Conservation (phyloP, 2,113 vertebrate genomes). For the Macaca nemestrina region DNA sequence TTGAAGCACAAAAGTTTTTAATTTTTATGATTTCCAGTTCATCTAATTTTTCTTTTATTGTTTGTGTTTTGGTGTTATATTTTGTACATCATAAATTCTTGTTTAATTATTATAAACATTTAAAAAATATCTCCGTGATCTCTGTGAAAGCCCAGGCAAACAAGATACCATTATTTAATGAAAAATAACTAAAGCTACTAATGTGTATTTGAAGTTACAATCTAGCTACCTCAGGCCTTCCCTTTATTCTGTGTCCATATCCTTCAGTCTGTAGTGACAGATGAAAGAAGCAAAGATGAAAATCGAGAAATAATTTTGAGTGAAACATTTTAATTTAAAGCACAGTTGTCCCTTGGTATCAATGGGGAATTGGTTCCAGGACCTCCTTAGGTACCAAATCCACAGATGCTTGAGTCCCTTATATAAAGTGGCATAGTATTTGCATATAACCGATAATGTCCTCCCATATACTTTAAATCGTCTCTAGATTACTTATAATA, state of each 20-base stretch:
- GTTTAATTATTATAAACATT: not conserved
- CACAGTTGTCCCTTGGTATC: not conserved
- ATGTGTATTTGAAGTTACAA: not conserved
- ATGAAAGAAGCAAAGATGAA: slow-evolving; percentile 30
- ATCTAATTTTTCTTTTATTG: not conserved
- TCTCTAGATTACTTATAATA: not conserved
- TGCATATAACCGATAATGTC: not conserved
- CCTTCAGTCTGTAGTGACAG: not conserved
- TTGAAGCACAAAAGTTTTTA: not conserved
- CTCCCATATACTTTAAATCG: not conserved
- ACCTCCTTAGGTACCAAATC: not conserved
- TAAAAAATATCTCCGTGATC: not conserved
- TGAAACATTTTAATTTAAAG: not conserved
- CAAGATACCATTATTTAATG: not conserved
- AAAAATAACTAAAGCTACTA: slow-evolving; percentile 22
- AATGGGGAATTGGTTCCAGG: not conserved
- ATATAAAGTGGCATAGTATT: not conserved
- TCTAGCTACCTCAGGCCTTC: not conserved
- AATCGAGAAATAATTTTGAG: slow-evolving; percentile 1
- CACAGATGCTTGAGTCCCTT: not conserved
- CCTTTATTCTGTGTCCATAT: not conserved
- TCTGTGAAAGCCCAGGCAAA: not conserved
- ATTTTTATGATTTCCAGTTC: not conserved
- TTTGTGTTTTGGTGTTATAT: not conserved
- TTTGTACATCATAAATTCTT: not conserved